A percentile compares a stretch with the other conserved stretches of the same genome.
These are phyloP conservation scores for Montipora capricornis DNA, from an alignment of 64 coral and sea anemone genomes.

Conservation along the genomic window DNA sequence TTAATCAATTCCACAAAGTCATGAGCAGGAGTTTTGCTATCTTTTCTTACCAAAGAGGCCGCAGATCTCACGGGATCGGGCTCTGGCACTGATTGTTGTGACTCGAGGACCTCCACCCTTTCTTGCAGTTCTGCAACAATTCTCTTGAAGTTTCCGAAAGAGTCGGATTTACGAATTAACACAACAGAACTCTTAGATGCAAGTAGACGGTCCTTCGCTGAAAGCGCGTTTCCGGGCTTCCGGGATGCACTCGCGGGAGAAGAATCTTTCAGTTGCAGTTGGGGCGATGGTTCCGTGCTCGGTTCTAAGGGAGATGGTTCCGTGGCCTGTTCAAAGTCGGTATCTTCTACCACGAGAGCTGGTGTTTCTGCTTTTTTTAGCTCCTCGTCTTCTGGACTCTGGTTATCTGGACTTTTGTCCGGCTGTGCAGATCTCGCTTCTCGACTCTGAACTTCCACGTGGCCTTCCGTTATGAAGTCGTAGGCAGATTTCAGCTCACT, in stretches of 20 bases:
- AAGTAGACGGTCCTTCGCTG: background rate
- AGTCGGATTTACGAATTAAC: conserved; percentile 35
- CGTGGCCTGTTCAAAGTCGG: background rate
- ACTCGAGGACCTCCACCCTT: conserved; percentile 72
- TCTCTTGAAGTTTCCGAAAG: conserved; percentile 53
- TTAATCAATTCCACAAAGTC: conserved; percentile 80
- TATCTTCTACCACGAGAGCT: background rate
- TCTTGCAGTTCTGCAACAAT: conserved; percentile 74
- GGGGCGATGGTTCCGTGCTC: background rate
- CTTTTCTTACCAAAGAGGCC: conserved; percentile 72
- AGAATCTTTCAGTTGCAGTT: background rate
- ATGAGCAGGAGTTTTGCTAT: conserved; percentile 84
- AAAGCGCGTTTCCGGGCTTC: background rate
- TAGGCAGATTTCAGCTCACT: conserved; percentile 62
- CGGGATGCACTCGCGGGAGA: background rate
- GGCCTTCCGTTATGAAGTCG: conserved; percentile 75
- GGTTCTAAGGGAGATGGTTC: background rate
- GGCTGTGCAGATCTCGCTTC: background rate
- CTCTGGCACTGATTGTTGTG: background rate
- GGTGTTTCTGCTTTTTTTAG: background rate
- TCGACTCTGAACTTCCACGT: conserved; percentile 5
- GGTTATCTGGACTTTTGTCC: background rate
- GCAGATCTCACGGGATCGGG: conserved; percentile 25
- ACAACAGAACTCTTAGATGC: conserved; percentile 36
- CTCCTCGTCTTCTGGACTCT: background rate